These are phyloP conservation scores for Pangasius djambal DNA, from an alignment of 2,797 vertebrate genomes.

Conservation along the genomic window DNA sequence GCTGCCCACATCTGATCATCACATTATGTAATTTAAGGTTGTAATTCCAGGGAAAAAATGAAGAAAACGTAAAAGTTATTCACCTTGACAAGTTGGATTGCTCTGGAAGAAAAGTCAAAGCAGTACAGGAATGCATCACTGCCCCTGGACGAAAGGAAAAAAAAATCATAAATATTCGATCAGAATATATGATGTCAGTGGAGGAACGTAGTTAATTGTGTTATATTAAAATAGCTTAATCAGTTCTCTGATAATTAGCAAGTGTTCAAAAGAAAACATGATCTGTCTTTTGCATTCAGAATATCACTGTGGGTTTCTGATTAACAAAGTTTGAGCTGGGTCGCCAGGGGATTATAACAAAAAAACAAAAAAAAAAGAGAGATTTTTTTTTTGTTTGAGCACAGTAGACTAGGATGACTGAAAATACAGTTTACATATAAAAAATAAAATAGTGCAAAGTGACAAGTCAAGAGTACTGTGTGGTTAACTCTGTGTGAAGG, in stretches of 20 bases:
- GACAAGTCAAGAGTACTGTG: not conserved
- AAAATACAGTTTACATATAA: not conserved
- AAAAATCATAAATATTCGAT: slow-evolving; percentile 18
- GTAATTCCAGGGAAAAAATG: slow-evolving; percentile 7
- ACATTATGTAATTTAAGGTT: not conserved
- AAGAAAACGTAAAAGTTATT: slow-evolving; percentile 34
- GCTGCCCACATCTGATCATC: slow-evolving; percentile 15
- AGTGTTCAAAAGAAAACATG: not conserved
- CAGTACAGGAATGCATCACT: slow-evolving; percentile 84
- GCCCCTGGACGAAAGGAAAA: slow-evolving; percentile 63
- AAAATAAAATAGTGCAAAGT: not conserved
- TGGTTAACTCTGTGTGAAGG: not conserved
- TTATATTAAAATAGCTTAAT: not conserved
- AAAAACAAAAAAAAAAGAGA: too few relatives aligned
- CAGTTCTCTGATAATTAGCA: not conserved
- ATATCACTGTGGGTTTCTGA: not conserved
- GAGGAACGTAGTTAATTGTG: not conserved
- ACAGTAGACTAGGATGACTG: not conserved
- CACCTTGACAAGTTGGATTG: slow-evolving; percentile 89
- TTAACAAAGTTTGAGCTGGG: not conserved
- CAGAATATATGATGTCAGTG: not conserved
- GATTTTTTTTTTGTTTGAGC: not conserved
- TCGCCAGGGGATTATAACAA: not conserved
- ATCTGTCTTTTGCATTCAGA: not conserved
- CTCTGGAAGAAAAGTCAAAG: slow-evolving; percentile 89